Percentiles rank a stretch among this genome's conserved stretches.
Conservation (phyloP, 2,888 invertebrate species). For the Lacanobia oleracea region DNA sequence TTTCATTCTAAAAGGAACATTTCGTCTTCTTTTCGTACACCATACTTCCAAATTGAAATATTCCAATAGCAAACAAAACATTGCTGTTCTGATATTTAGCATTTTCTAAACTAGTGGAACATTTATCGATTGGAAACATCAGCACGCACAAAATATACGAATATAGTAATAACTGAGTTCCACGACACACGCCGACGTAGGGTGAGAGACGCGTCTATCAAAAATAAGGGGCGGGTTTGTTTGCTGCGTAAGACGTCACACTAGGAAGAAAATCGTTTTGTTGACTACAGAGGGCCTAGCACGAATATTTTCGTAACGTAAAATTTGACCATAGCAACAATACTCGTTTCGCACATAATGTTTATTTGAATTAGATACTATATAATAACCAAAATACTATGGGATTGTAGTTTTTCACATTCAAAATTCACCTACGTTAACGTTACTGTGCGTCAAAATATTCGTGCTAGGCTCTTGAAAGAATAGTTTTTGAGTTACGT, state of each 20-base stretch:
- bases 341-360: too few species aligned
- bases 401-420: too few species aligned
- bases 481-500: not conserved
- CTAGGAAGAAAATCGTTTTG: not conserved
- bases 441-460: too few species aligned
- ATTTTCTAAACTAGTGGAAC: slow-evolving; percentile 14
- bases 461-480: too few species aligned
- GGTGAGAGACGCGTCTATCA: slow-evolving; percentile 70
- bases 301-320: too few species aligned
- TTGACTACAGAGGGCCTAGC: too few species aligned
- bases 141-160: slow-evolving; percentile 69
- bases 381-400: too few species aligned
- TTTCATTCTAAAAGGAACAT: too few species aligned
- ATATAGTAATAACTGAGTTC: slow-evolving; percentile 66
- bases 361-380: too few species aligned
- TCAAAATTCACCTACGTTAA: too few species aligned
- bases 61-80: not conserved
- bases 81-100: not conserved
- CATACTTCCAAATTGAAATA: not conserved
- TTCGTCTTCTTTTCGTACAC: not conserved
- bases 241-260: slow-evolving; percentile 44
- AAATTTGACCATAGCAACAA: too few species aligned
- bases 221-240: slow-evolving; percentile 64
- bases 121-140: slow-evolving; percentile 61
- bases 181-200: slow-evolving; percentile 62